phyloP scores from a whole-genome alignment of 1,140 invertebrate genomes.

The Dreissena polymorpha region DNA sequence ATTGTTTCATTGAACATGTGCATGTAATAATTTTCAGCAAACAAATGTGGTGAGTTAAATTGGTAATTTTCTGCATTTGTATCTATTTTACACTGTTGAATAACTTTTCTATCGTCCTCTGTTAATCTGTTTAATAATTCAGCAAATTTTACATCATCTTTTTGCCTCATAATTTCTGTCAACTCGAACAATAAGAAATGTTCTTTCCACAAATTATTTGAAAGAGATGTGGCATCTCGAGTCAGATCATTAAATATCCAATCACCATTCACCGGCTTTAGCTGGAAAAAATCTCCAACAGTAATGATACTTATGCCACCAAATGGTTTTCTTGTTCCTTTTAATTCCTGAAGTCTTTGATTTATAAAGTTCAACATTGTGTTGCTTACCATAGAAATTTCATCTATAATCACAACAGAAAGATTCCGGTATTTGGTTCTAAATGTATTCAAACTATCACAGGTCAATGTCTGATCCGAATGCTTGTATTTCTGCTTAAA shows the following conservation, averaged over 20 bases:
- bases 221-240: constrained; percentile 4
- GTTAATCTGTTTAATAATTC: constrained; percentile 24
- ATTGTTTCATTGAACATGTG: constrained; percentile 20
- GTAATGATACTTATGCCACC: constrained; percentile 47
- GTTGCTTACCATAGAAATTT: too few relatives aligned
- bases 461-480: too few relatives aligned
- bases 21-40: constrained; percentile 17
- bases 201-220: constrained; percentile 11
- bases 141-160: constrained; percentile 23
- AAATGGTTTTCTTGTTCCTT: constrained; percentile 13
- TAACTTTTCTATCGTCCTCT: not conserved
- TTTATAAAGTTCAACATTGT: too few relatives aligned
- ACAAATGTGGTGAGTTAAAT: constrained; percentile 3
- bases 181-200: constrained; percentile 22
- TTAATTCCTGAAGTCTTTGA: not conserved
- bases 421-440: too few relatives aligned
- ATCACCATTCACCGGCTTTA: constrained; percentile 40
- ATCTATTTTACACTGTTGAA: not conserved
- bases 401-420: too few relatives aligned
- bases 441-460: too few relatives aligned
- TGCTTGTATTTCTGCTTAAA: too few relatives aligned
- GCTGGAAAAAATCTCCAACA: constrained; percentile 37
- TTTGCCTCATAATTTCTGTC: constrained; percentile 31
- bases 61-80: constrained; percentile 5
- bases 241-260: constrained; percentile 30